Conservation (phyloP, 2,888 invertebrate species). For the Dolichomitus sp. region DNA sequence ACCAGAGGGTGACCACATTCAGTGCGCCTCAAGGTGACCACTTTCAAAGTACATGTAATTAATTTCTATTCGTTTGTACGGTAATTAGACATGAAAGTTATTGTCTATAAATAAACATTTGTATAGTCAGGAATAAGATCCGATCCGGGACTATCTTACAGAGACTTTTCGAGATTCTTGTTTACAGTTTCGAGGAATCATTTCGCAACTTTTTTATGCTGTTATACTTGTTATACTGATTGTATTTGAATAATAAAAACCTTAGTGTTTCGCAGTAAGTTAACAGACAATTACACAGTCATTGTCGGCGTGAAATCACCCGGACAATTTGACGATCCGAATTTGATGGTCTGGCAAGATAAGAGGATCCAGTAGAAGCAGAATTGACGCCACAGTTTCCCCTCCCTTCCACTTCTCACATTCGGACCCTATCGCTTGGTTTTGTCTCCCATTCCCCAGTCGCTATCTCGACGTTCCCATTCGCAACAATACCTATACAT, state of each 20-base stretch:
- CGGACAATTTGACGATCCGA: conserved; percentile 13
- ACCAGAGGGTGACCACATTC: too few species aligned
- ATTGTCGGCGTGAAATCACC: neutral
- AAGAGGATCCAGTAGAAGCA: neutral
- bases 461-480: conserved; percentile 15
- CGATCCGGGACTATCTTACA: too few species aligned
- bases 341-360: neutral
- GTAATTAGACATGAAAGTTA: too few species aligned
- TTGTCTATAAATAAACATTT: too few species aligned
- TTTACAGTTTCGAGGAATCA: too few species aligned
- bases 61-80: neutral
- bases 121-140: too few species aligned
- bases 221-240: neutral
- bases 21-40: neutral
- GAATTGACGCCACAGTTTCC: conserved; percentile 2
- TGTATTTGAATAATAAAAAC: neutral
- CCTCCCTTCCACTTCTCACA: neutral
- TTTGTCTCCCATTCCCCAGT: neutral
- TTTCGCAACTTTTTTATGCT: neutral
- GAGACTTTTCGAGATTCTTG: too few species aligned
- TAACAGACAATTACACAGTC: neutral
- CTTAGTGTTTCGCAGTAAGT: neutral
- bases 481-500: neutral
- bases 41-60: neutral
- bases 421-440: neutral